phyloP scores from a whole-genome alignment of 2,888 invertebrate genomes.

The Coelogynopora nodosa region DNA sequence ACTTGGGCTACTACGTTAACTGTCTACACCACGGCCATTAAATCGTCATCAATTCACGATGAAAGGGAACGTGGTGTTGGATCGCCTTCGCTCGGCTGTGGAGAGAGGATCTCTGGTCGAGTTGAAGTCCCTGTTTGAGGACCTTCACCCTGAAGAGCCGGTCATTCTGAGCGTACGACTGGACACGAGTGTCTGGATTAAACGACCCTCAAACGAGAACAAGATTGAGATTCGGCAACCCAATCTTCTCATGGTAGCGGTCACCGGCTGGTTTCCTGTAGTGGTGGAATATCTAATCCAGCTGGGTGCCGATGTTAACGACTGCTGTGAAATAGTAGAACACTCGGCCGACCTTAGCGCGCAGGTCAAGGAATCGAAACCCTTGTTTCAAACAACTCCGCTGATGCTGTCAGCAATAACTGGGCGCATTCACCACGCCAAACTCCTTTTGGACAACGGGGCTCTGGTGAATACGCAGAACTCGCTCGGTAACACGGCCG shows the following conservation, averaged over 20 bases:
- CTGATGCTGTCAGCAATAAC: not conserved
- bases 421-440: not conserved
- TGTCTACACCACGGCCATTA: not conserved
- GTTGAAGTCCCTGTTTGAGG: not conserved
- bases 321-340: not conserved
- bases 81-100: not conserved
- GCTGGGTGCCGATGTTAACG: not conserved
- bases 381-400: constrained; percentile 3
- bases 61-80: not conserved
- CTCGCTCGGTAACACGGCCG: not conserved
- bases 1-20: not conserved
- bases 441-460: not conserved
- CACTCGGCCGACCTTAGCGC: not conserved
- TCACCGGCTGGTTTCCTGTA: not conserved
- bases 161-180: not conserved
- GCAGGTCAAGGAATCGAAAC: not conserved
- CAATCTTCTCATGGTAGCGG: not conserved
- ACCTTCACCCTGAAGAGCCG: constrained; percentile 1
- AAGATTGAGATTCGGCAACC: not conserved
- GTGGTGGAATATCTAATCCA: not conserved
- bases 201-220: not conserved
- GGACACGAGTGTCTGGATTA: not conserved
- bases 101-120: not conserved
- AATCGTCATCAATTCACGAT: not conserved
- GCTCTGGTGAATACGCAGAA: not conserved